phyloP scores from a whole-genome alignment of 2,797 vertebrate genomes.

The Carapus acus region DNA sequence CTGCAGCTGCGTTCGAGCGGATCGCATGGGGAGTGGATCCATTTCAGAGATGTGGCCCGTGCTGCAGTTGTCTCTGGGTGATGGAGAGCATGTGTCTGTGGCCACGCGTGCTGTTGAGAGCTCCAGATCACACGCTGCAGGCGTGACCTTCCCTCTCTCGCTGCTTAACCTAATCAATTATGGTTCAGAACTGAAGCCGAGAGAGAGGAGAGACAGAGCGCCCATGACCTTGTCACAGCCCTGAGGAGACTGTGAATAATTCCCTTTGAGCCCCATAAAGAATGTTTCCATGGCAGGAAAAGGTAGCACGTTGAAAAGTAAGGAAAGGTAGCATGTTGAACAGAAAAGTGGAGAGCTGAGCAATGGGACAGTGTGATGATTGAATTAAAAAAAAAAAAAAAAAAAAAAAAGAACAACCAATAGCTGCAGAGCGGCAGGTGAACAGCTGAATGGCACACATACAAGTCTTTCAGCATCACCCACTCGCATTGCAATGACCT shows the following conservation, averaged over 20 bases:
- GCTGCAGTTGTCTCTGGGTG: slow-evolving; percentile 47
- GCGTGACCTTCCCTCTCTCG: slow-evolving; percentile 68
- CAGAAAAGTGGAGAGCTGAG: slow-evolving; percentile 12
- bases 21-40: slow-evolving; percentile 28
- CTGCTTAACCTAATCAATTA: slow-evolving; percentile 80
- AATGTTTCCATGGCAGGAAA: slow-evolving; percentile 51
- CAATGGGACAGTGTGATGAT: slow-evolving; percentile 21
- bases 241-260: slow-evolving; percentile 76
- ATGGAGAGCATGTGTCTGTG: slow-evolving; percentile 63
- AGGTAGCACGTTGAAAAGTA: too few species aligned
- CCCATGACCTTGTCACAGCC: slow-evolving; percentile 71
- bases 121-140: slow-evolving; percentile 59
- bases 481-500: too few species aligned
- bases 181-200: slow-evolving; percentile 72
- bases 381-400: too few species aligned
- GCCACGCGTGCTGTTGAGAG: slow-evolving; percentile 46
- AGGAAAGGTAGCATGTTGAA: slow-evolving; percentile 47
- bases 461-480: not conserved
- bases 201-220: slow-evolving; percentile 60
- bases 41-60: slow-evolving; percentile 36
- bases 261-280: slow-evolving; percentile 71
- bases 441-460: slow-evolving; percentile 1
- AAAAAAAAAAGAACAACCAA: too few species aligned
- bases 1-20: slow-evolving; percentile 13
- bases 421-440: slow-evolving; percentile 5